Percentiles rank a stretch among this genome's conserved stretches.
These are phyloP conservation scores for Lasioglossum calceatum DNA, from an alignment of 2,888 invertebrate species.

Conservation along the genomic window DNA sequence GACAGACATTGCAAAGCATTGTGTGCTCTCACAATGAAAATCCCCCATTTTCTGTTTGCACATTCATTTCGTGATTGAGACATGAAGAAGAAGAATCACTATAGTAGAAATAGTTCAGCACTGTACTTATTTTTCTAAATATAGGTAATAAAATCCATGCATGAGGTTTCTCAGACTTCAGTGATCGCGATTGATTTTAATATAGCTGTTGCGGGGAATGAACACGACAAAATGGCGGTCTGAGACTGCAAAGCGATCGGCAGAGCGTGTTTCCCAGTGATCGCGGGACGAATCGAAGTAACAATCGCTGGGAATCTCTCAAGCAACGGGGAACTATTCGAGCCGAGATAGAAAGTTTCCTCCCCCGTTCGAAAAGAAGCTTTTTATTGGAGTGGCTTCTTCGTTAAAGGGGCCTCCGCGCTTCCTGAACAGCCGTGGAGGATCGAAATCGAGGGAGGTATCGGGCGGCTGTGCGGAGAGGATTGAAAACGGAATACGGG, in stretches of 20 bases:
- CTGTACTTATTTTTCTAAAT: not conserved
- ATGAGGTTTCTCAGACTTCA: not conserved
- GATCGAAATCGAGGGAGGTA: constrained; percentile 32
- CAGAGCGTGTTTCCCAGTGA: not conserved
- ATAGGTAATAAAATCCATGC: not conserved
- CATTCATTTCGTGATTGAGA: not conserved
- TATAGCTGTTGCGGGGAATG: not conserved
- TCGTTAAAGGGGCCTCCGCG: constrained; percentile 35
- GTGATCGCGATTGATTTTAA: not conserved
- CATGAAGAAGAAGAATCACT: not conserved
- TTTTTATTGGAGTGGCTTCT: constrained; percentile 46
- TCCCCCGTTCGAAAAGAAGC: constrained; percentile 1
- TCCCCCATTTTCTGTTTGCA: not conserved
- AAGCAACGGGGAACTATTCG: not conserved
- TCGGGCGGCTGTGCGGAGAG: not conserved
- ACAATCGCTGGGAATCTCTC: constrained; percentile 4
- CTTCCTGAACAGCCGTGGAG: constrained; percentile 43
- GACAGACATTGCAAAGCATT: not conserved
- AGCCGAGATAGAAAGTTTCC: constrained; percentile 41
- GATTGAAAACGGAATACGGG: not conserved
- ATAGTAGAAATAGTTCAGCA: too few relatives aligned
- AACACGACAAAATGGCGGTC: constrained; percentile 3
- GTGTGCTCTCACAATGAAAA: not conserved
- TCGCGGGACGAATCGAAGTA: constrained; percentile 13
- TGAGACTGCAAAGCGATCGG: not conserved